Evolutionary conservation across 2,113 vertebrate species (phyloP), one percentile per base, ranked within the genome.

Genomic region (Eubucco bourcierii): DNA sequence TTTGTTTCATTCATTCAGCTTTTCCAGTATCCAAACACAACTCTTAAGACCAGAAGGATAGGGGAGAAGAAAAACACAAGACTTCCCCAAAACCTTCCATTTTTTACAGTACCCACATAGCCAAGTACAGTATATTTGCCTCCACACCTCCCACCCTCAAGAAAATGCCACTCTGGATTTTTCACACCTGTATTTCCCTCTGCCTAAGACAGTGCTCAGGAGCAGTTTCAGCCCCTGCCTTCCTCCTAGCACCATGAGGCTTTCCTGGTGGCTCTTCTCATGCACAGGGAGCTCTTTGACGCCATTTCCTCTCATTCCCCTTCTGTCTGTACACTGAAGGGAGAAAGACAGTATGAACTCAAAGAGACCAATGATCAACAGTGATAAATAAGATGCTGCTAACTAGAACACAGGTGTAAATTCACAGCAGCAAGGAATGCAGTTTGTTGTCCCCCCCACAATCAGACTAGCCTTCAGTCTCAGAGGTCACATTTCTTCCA

Each of bases 401-500:
- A 58, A 86, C 56, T 28, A 50, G 65, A 78, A 61, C 2, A 20
- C 83, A 91, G 70, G 83, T 86, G 77, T 91, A 75, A 95, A 88
- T 29, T 20, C 78, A 53, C 29, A 73, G n/a, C 34, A 73, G 25
- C 1, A 5, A 75, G 47, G 21, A 91, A 94, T 6, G 14, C 27
- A 75, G 25, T 77, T 55, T 87, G 1, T 34, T 15, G 13, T 7
- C 12, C 15, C 24, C 16, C 5, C 7, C 15, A 8, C 12, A 18
- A 41, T 10, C 33, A 37, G 33, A 28, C 58, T 58, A 72, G 41
- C 28, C 52, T 70, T 63, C 72, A 56, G 25, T 18, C 77, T 75
- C 70, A 53, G 56, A 83, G 76, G 80, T 93, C 88, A 63, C n/a
- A 55, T 85, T 90, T 91, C 88, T 84, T 94, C 86, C 84, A 80